Evolutionary conservation across 1,140 invertebrate genomes (phyloP).

Genomic region (Drosophila ambigua): DNA sequence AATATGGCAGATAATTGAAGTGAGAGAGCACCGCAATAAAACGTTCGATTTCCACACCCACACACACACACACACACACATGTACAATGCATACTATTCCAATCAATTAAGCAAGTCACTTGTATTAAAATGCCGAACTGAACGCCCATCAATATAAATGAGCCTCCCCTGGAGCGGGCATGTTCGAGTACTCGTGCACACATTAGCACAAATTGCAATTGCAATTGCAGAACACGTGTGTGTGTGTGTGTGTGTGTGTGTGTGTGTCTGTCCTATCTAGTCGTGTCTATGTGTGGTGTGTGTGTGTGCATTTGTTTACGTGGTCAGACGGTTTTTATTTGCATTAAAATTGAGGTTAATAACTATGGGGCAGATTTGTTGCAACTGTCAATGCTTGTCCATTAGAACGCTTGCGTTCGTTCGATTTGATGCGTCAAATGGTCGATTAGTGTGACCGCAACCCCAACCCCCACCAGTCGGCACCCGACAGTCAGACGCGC

Average conservation of each 20-base stretch:
- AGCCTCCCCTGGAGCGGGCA: neutral
- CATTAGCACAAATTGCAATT: conserved; percentile 36
- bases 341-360: conserved; percentile 72
- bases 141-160: conserved; percentile 30
- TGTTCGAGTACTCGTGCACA: conserved; percentile 4
- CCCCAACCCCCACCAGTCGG: neutral
- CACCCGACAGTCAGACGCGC: neutral
- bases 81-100: no score
- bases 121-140: no score
- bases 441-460: conserved; percentile 35
- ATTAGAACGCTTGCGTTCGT: conserved; percentile 49
- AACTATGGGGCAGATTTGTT: conserved; percentile 60
- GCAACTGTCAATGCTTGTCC: conserved; percentile 63
- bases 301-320: conserved; percentile 30
- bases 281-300: neutral
- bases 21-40: no score
- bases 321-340: conserved; percentile 59
- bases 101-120: no score
- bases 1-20: no score
- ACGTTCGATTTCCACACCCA: no score
- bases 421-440: conserved; percentile 59
- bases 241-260: neutral
- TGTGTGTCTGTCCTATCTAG: neutral
- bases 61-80: no score
- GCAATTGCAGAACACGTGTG: conserved; percentile 23